Evolutionary conservation across 2,113 vertebrate species (phyloP).

Genomic region (Psilopsiagon aurifrons): DNA sequence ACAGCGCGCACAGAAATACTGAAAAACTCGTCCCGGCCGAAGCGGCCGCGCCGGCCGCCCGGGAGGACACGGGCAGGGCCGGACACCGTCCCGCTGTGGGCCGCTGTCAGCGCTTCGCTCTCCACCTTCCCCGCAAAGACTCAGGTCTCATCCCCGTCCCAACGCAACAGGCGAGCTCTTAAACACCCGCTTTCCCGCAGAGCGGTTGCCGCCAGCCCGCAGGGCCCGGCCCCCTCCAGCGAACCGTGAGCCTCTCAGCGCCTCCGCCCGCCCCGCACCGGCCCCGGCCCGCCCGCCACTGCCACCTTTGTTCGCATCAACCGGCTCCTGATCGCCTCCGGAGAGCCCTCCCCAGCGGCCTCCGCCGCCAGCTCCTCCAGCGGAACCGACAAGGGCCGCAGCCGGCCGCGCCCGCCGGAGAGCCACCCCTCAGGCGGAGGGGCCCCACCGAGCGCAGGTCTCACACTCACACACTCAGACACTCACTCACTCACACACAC

Average conservation of each 20-base stretch:
- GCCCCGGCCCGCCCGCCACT: background rate
- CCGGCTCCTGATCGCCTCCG: background rate
- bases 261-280: background rate
- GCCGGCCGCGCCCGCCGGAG: background rate
- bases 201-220: background rate
- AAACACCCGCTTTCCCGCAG: fast-evolving
- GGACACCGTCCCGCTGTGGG: background rate
- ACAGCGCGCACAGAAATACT: background rate
- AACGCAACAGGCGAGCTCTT: background rate
- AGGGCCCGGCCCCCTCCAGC: background rate
- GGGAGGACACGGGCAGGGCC: no score
- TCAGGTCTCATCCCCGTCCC: fast-evolving
- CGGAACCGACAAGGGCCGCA: background rate
- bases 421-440: background rate
- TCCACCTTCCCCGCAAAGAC: background rate
- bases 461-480: background rate
- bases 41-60: background rate
- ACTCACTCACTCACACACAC: no score
- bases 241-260: background rate
- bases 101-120: background rate
- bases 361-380: background rate
- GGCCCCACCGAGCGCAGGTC: background rate
- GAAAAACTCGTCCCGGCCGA: fast-evolving
- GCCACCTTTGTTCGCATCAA: background rate
- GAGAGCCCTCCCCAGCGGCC: background rate